Conservation (phyloP, 1,140 invertebrate species). For the Drosophila aff. region DNA sequence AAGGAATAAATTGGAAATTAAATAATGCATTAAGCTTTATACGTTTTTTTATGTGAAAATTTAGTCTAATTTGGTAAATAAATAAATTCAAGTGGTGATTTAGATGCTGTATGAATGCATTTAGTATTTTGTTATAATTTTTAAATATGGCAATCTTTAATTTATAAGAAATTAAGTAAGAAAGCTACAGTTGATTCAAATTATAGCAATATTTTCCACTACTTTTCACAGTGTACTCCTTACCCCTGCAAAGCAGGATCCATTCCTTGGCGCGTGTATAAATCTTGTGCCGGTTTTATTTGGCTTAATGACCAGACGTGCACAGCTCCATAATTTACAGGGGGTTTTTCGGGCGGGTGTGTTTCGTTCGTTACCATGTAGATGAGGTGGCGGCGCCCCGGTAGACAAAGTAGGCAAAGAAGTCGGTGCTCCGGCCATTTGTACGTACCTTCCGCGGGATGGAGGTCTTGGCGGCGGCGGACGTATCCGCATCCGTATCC, state of each 20-base stretch:
- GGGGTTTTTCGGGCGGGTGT: conserved; percentile 13
- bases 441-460: conserved; percentile 22
- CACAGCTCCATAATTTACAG: conserved; percentile 82
- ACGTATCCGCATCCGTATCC: conserved; percentile 19
- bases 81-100: too few relatives aligned
- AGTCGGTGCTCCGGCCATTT: conserved; percentile 55
- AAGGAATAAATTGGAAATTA: too few relatives aligned
- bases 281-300: conserved; percentile 85
- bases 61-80: too few relatives aligned
- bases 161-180: too few relatives aligned
- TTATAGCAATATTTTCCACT: not conserved
- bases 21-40: too few relatives aligned
- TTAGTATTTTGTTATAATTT: too few relatives aligned
- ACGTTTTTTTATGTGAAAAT: too few relatives aligned
- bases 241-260: conserved; percentile 25
- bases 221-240: not conserved
- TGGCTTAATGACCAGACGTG: conserved; percentile 85
- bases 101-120: too few relatives aligned
- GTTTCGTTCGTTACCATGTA: conserved; percentile 52
- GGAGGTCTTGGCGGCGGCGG: not conserved
- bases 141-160: too few relatives aligned
- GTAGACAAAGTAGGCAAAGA: conserved; percentile 78
- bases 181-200: not conserved
- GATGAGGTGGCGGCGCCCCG: conserved; percentile 53
- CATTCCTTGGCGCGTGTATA: conserved; percentile 73